These are phyloP conservation scores for Sipunculus nudus DNA, from an alignment of 2,888 invertebrate genomes.

Conservation along the genomic window DNA sequence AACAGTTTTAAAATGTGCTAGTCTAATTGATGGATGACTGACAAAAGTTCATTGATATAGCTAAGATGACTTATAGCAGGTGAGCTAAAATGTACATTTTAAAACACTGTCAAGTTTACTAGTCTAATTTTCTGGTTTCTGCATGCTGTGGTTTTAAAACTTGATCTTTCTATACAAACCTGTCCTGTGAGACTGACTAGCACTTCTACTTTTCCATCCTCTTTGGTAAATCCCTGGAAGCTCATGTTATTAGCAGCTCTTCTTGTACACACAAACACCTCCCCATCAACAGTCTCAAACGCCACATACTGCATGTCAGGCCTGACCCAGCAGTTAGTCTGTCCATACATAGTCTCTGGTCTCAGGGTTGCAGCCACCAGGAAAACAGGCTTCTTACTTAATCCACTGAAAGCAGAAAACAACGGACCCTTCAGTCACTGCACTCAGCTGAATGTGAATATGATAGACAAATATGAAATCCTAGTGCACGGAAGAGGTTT, in stretches of 20 bases:
- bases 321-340: constrained; percentile 98
- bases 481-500: too few relatives aligned
- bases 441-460: too few relatives aligned
- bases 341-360: constrained; percentile 99
- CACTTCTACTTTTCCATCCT: constrained; percentile 81
- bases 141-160: background rate
- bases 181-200: constrained; percentile 69
- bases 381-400: constrained; percentile 71
- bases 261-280: constrained; percentile 86
- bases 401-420: too few relatives aligned
- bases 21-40: too few relatives aligned
- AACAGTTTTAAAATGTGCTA: too few relatives aligned
- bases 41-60: too few relatives aligned
- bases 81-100: too few relatives aligned
- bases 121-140: too few relatives aligned
- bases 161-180: constrained; percentile 40
- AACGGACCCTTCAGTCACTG: too few relatives aligned
- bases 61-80: background rate
- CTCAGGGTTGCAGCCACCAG: constrained; percentile 97
- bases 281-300: constrained; percentile 75
- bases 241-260: constrained; percentile 95
- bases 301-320: constrained; percentile 95
- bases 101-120: too few relatives aligned
- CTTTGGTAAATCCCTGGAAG: constrained; percentile 87
- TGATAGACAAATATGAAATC: too few relatives aligned